These are phyloP conservation scores for Tringa solitaria DNA, from an alignment of 2,113 vertebrate species.

Conservation along the genomic window DNA sequence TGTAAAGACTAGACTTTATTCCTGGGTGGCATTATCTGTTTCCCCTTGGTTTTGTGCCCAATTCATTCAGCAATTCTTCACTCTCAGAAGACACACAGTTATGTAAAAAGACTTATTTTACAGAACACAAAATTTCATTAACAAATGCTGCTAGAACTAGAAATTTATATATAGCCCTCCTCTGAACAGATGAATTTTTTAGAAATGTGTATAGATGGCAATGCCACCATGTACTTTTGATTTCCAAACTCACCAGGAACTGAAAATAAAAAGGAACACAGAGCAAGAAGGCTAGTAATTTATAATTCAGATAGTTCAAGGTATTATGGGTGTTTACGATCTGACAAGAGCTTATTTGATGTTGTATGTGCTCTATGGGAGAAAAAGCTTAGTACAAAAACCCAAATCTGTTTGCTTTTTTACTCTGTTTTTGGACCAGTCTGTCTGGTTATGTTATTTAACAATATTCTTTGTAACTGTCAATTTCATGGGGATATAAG, in stretches of 20 bases:
- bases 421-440: background rate
- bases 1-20: background rate
- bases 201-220: background rate
- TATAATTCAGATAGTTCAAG: background rate
- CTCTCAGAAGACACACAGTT: background rate
- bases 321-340: background rate
- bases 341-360: background rate
- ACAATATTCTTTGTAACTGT: background rate
- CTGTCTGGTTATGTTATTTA: background rate
- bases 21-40: background rate
- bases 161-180: background rate
- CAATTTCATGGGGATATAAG: conserved; percentile 35
- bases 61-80: background rate
- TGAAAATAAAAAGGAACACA: background rate
- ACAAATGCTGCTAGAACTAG: background rate
- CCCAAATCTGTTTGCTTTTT: background rate
- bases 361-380: background rate
- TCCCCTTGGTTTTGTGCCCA: background rate
- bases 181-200: background rate
- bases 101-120: background rate
- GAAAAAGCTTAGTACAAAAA: background rate
- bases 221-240: background rate
- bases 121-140: background rate
- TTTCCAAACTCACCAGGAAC: background rate
- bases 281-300: background rate